A percentile compares a stretch with the other conserved stretches of the same genome.
phyloP scores from a whole-genome alignment of 2,888 invertebrate genomes.

The Chalcis sispes region DNA sequence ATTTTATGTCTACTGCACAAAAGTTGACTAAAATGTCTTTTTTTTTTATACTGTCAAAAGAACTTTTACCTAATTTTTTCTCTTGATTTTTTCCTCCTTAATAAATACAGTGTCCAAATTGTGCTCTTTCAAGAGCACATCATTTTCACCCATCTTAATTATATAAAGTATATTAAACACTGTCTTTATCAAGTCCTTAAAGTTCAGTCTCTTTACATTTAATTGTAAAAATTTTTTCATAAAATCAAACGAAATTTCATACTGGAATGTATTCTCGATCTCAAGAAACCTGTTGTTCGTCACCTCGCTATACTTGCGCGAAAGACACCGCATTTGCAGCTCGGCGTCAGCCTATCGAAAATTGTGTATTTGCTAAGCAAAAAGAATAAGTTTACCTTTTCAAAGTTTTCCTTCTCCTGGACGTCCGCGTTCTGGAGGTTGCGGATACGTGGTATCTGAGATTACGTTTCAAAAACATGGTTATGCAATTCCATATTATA shows the following conservation, averaged over 20 bases:
- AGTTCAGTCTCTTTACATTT: constrained; percentile 32
- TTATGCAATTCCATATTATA: constrained; percentile 61
- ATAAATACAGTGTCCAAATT: constrained; percentile 42
- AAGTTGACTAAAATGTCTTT: constrained; percentile 17
- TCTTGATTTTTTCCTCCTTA: constrained; percentile 39
- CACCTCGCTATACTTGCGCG: constrained; percentile 34
- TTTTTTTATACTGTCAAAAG: constrained; percentile 9
- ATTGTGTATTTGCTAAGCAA: constrained; percentile 63
- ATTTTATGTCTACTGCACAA: constrained; percentile 32
- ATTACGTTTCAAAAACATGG: constrained; percentile 73
- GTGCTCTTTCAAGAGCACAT: constrained; percentile 3
- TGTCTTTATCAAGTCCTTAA: constrained; percentile 52
- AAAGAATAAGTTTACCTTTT: constrained; percentile 79
- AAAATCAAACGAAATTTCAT: constrained; percentile 37
- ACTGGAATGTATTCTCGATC: constrained; percentile 35
- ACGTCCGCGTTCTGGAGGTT: constrained; percentile 78
- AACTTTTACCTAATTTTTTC: constrained; percentile 18
- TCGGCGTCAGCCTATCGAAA: constrained; percentile 43
- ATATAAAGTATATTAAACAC: constrained; percentile 37
- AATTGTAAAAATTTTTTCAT: constrained; percentile 20
- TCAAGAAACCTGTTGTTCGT: constrained; percentile 44
- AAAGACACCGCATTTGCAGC: constrained; percentile 31
- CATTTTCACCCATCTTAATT: constrained; percentile 19
- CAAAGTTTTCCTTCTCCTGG: constrained; percentile 81
- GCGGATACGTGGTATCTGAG: constrained; percentile 75